Base-by-base conservation (phyloP, 2,888 invertebrate species). In the Xestoiulus laeticollis region DNA sequence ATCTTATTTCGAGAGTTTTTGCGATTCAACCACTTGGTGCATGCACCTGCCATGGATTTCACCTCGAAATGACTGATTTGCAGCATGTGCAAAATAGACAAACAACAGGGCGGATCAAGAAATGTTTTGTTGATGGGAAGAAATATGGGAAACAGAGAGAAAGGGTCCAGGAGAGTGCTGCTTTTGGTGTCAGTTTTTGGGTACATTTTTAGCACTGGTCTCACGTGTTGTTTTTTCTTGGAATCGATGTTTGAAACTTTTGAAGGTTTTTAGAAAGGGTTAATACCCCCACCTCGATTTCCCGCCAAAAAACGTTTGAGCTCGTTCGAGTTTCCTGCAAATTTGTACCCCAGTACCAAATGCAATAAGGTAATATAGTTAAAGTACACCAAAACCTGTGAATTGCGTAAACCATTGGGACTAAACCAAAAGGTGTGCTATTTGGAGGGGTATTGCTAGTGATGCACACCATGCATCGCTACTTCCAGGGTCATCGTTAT, bases 61-160 rank as follows among this genome's bases (percentile, higher is more conserved):
- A 59, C 59, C 59, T 59, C 59, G 3, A 22, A 59, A 59, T 59
- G 59, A 59, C 22, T 59, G 59, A 59, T 59, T 59, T 22, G 59
- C 59, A 59, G 22, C 59, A 59, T 59, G 59, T 59, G 59, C 59
- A 59, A 59, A 59, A 59, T 59, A 59, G 59, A 59, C 59, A n/a
- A n/a, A 59, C 8, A n/a, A n/a, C 59, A 59, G 6, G 22, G 22
- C 22, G 59, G 59, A 59, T 59, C 59, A 59, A 59, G 59, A 10
- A 59, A 59, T 59, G 59, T 22, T 59, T 59, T 59, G 59, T 59
- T 22, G n/a, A n/a, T n/a, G 59, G 22, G 59, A 59, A 22, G 59
- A 59, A 59, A 59, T 22, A 59, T 59, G 59, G 22, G 59, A n/a
- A 22, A 59, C n/a, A 48, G 16, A 16, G 48, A n/a, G 59, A 59